Percentiles rank a stretch among this genome's conserved stretches.
Conservation (phyloP, 2,888 invertebrate genomes). For the Stegana nigrithorax region DNA sequence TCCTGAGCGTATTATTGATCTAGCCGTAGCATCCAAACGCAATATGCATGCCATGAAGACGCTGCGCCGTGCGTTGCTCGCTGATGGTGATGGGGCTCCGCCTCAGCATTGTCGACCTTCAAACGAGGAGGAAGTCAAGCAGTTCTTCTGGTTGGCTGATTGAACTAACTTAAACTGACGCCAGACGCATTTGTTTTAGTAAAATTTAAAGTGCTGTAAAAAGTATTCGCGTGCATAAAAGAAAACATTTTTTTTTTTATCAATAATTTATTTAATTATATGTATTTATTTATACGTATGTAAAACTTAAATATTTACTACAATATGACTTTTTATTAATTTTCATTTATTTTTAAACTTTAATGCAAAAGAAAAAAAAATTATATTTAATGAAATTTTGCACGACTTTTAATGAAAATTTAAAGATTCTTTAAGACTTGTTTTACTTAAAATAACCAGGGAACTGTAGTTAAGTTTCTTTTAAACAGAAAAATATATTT, state of each 20-base stretch:
- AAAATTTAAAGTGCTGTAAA: too few relatives aligned
- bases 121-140: conserved; percentile 75
- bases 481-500: conserved; percentile 2
- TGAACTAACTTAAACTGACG: too few relatives aligned
- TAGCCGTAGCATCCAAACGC: conserved; percentile 70
- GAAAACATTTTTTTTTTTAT: conserved; percentile 20
- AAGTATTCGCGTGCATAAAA: too few relatives aligned
- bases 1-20: conserved; percentile 76
- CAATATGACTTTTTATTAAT: conserved; percentile 56
- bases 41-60: conserved; percentile 71
- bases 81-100: conserved; percentile 51
- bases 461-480: conserved; percentile 4
- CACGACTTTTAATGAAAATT: conserved; percentile 35
- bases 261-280: conserved; percentile 21
- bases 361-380: too few relatives aligned
- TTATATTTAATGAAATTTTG: too few relatives aligned
- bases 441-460: too few relatives aligned
- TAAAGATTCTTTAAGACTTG: conserved; percentile 44
- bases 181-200: too few relatives aligned
- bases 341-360: neutral
- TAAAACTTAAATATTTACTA: conserved; percentile 58
- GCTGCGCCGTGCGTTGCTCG: conserved; percentile 63
- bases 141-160: conserved; percentile 66
- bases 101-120: conserved; percentile 78
- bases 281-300: conserved; percentile 45